Conservation (phyloP, 2,888 invertebrate genomes). For the Chloroclysta siterata region DNA sequence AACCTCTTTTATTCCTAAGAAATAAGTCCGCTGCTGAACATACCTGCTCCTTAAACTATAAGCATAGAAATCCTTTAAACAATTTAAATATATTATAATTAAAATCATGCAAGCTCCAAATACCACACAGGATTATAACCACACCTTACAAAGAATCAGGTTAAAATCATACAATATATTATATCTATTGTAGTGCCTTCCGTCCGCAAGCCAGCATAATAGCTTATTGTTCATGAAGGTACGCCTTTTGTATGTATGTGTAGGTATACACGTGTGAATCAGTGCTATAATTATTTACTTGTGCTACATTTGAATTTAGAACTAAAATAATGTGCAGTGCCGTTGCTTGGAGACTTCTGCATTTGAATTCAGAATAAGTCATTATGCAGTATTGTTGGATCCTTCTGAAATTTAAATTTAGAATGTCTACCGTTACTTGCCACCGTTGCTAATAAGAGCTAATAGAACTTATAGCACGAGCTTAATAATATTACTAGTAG, state of each 20-base stretch:
- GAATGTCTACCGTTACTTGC: neutral
- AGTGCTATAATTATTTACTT: slow-evolving; percentile 20
- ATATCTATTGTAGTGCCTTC: slow-evolving; percentile 33
- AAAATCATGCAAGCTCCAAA: slow-evolving; percentile 10
- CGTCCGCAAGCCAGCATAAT: slow-evolving; percentile 37
- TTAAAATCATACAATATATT: slow-evolving; percentile 20
- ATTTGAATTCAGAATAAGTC: neutral
- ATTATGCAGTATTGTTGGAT: neutral
- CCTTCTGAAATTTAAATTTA: neutral
- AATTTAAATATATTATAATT: slow-evolving; percentile 19
- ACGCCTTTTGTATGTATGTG: slow-evolving; percentile 37
- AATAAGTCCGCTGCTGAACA: too few relatives aligned
- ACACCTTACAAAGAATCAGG: slow-evolving; percentile 34
- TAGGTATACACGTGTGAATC: slow-evolving; percentile 36
- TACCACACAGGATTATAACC: slow-evolving; percentile 27
- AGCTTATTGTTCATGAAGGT: slow-evolving; percentile 41
- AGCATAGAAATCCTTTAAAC: neutral
- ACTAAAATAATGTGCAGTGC: neutral
- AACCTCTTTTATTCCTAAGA: too few relatives aligned
- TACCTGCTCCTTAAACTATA: too few relatives aligned
- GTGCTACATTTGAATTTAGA: slow-evolving; percentile 15
- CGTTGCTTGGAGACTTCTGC: too few relatives aligned
- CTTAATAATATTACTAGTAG: too few relatives aligned
- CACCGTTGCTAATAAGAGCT: too few relatives aligned
- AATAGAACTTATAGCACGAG: too few relatives aligned